Evolutionary conservation across 1,140 invertebrate genomes (phyloP), one percentile per base, ranked within the genome.

Genomic region (Phymorhynchus buccinoides): DNA sequence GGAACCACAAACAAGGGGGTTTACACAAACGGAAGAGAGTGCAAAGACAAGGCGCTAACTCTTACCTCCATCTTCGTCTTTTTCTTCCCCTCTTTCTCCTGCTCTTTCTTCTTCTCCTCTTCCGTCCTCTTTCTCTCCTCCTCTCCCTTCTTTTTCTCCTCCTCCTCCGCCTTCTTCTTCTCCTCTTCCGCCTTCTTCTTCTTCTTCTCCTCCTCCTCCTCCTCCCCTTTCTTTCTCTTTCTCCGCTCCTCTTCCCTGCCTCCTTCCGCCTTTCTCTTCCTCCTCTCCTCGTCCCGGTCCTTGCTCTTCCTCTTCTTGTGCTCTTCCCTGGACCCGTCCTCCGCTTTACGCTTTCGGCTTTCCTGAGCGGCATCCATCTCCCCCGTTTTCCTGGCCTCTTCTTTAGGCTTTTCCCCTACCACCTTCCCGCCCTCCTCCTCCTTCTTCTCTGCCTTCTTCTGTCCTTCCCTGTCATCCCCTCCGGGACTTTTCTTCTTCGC

Each of bases 321-420:
- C 9, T 73, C 81, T 16, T 83, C 62, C 35, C 73, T 66, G n/a
- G 41, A 66, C 2, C n/a, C 62, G 1, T 83, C 81, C 3, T 89
- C 85, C 37, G 73, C 35, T 56, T 84, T 79, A 37, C 62, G 80
- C 42, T 87, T 83, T 32, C 41, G 41, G 18, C 66, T 73, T 1
- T 83, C 81, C 14, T 71, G 52, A 12, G 39, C 87, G 32, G 83
- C 81, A 18, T 88, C 89, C 73, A 83, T 48, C 68, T 88, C 87
- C 27, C 71, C 56, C 86, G 86, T 87, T 85, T 88, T 90, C 62
- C 41, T 87, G 77, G 56, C 86, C 78, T 79, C 85, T 73, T 73
- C 81, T 42, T 89, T 88, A 41, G 88, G 85, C 39, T 66, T 71
- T 80, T 84, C 87, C 27, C 85, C 39, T 6, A 27, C 56, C 22